Base-by-base conservation (phyloP, 2,797 vertebrate species). In the Clarias platycephalus region DNA sequence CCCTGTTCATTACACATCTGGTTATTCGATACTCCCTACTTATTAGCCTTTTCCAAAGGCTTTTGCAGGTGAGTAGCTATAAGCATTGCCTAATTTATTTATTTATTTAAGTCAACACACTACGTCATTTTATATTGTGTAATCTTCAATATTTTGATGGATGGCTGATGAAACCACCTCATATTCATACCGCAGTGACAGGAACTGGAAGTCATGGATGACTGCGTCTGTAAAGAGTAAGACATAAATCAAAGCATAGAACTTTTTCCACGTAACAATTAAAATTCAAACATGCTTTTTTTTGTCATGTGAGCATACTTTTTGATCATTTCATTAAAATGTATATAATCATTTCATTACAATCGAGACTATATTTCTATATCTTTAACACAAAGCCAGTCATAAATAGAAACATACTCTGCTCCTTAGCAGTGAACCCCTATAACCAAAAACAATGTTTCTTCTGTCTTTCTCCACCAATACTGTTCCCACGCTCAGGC, bases 381-480 rank as follows among this genome's bases (percentile, higher is more conserved):
- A 26, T 53, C n/a, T 53, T 53, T 16, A 26, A 26, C 40, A 49
- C 13, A 53, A 53, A 53, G 6, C 44, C 44, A 55, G 13, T 15
- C 5, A 1, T 22, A 63, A 78, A 71, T 63, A 78, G 31, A 78
- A 58, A 10, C 5, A n/a, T 40, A 10, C 37, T n/a, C 62, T 76
- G 26, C 44, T 13, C 37, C 40, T 40, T 37, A 63, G 60, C 20
- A 75, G 83, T 85, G 62, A 85, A 62, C 76, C 24, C 9, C 18
- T 16, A 44, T 49, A 57, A 31, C 7, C 49, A 10, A 75, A 40
- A 74, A 55, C 8, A 75, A 57, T 0, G 82, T 86, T 82, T 60
- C 60, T 72, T 44, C 72, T 26, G 24, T 58, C 26, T 53, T 77
- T 62, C n/a, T n/a, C n/a, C 57, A 63, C 3, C 18, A 16, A 72